Percentiles rank a stretch among this genome's conserved stretches.
These are phyloP conservation scores for Vanessa tameamea DNA, from an alignment of 1,140 invertebrate genomes.

Conservation along the genomic window DNA sequence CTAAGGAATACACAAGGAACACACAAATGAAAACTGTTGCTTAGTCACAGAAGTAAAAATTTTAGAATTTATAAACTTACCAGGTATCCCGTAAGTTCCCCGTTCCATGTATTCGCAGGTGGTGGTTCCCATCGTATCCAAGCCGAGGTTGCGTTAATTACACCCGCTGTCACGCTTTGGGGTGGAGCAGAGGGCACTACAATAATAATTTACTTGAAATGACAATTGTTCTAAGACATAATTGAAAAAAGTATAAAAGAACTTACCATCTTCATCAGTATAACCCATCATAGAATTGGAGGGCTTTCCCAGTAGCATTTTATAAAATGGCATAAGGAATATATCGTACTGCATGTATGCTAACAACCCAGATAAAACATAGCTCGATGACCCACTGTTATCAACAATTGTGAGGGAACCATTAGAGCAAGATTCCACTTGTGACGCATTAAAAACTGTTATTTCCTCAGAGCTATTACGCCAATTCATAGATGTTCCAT, in stretches of 20 bases:
- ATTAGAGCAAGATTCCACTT: conserved; percentile 62
- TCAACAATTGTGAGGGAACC: conserved; percentile 83
- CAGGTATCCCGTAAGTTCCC: conserved; percentile 89
- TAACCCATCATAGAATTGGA: conserved; percentile 86
- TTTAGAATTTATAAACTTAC: conserved; percentile 68
- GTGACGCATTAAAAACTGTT: conserved; percentile 54
- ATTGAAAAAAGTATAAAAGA: neutral
- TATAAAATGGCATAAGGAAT: conserved; percentile 89
- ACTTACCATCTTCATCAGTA: conserved; percentile 88
- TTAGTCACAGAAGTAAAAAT: neutral
- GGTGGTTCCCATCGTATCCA: conserved; percentile 90
- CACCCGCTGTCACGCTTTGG: conserved; percentile 87
- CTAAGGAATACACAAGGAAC: no score
- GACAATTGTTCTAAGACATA: neutral
- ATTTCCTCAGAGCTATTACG: conserved; percentile 63
- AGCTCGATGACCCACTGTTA: conserved; percentile 83
- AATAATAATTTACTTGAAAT: conserved; percentile 46
- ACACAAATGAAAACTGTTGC: neutral
- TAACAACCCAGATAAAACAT: conserved; percentile 83
- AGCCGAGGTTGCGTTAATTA: conserved; percentile 88
- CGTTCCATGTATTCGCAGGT: conserved; percentile 86
- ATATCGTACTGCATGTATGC: conserved; percentile 88
- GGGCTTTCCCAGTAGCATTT: conserved; percentile 87
- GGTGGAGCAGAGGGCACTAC: conserved; percentile 84
- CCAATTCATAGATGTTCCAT: conserved; percentile 73